Evolutionary conservation across 1,140 invertebrate genomes (phyloP).

Genomic region (Drosophila sproati): DNA sequence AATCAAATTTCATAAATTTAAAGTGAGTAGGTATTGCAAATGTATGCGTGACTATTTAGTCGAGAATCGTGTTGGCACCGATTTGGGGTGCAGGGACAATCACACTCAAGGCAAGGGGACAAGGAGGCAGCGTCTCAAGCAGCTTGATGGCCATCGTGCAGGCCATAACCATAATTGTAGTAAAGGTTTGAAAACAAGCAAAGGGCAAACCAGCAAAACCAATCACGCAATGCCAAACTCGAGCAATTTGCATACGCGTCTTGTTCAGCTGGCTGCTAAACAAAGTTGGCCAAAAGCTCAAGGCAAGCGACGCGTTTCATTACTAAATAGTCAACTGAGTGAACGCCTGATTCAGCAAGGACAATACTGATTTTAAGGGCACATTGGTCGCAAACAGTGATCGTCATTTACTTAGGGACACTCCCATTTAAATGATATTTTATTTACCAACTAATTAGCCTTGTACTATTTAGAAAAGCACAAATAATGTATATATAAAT

Average conservation of each 20-base stretch:
- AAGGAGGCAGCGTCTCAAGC: not conserved
- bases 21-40: not conserved
- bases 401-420: not conserved
- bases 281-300: constrained; percentile 25
- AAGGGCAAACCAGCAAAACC: constrained; percentile 51
- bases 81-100: constrained; percentile 47
- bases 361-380: constrained; percentile 55
- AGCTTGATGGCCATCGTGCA: constrained; percentile 40
- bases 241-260: constrained; percentile 60
- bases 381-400: constrained; percentile 1
- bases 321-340: constrained; percentile 52
- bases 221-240: constrained; percentile 42
- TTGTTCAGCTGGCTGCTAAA: constrained; percentile 13
- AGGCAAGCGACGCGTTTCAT: constrained; percentile 51
- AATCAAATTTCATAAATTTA: no score
- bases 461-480: no score
- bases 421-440: not conserved
- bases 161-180: constrained; percentile 18
- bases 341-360: constrained; percentile 29
- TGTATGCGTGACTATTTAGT: not conserved
- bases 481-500: no score
- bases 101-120: constrained; percentile 51
- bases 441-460: no score
- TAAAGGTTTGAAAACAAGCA: constrained; percentile 42
- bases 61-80: constrained; percentile 53